A percentile compares a stretch with the other conserved stretches of the same genome.
Evolutionary conservation across 2,888 invertebrate genomes (phyloP).

Genomic region (Branchipolynoe longqiensis): DNA sequence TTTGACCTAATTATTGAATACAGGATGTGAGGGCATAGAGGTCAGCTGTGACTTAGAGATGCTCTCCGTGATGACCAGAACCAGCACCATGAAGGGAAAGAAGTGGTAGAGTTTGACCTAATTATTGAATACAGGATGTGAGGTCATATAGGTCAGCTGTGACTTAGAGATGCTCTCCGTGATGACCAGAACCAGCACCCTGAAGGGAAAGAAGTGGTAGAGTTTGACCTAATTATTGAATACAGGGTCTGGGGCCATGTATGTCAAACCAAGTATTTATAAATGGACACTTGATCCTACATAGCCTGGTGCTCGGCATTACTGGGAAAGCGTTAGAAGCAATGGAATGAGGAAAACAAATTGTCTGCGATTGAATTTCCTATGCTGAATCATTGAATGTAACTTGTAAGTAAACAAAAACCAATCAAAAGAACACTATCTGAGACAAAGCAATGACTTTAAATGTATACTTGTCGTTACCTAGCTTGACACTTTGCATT

Average conservation of each 20-base stretch:
- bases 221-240: slow-evolving; percentile 56
- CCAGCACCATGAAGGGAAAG: slow-evolving; percentile 38
- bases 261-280: too few species aligned
- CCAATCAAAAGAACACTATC: too few species aligned
- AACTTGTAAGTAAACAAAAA: too few species aligned
- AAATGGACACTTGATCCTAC: too few species aligned
- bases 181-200: slow-evolving; percentile 62
- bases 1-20: slow-evolving; percentile 56
- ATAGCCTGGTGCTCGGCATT: too few species aligned
- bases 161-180: slow-evolving; percentile 60
- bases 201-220: slow-evolving; percentile 34
- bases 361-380: too few species aligned
- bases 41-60: slow-evolving; percentile 61
- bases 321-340: too few species aligned
- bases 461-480: too few species aligned
- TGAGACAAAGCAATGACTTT: too few species aligned
- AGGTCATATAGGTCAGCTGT: slow-evolving; percentile 63
- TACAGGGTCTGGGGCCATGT: slow-evolving; percentile 61
- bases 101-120: slow-evolving; percentile 50
- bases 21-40: slow-evolving; percentile 61
- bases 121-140: slow-evolving; percentile 59
- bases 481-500: too few species aligned
- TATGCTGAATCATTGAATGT: too few species aligned
- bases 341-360: too few species aligned
- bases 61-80: slow-evolving; percentile 62